Conservation (phyloP, 1,140 invertebrate genomes). For the Akabosia matsudoensis region DNA sequence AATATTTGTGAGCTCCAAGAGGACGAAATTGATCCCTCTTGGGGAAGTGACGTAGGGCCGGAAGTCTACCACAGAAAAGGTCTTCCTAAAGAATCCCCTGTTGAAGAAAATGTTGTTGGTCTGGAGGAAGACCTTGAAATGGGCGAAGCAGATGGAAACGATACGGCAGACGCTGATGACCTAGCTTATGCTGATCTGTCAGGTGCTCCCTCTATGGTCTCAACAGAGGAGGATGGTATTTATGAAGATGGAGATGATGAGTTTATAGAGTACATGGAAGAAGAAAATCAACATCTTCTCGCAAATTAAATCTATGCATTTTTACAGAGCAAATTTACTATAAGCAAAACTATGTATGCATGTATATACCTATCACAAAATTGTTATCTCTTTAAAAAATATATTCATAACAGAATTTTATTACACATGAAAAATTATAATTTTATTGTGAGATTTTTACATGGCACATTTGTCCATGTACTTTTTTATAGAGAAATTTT, state of each 20-base stretch:
- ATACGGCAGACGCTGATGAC: neutral
- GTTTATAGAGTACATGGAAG: neutral
- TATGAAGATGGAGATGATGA: neutral
- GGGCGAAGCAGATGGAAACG: neutral
- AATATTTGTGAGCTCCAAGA: slow-evolving; percentile 36
- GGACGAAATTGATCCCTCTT: slow-evolving; percentile 8
- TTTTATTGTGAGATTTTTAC: too few species aligned
- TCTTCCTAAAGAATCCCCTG: neutral
- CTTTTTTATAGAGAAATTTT: too few species aligned
- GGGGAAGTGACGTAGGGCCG: slow-evolving; percentile 8
- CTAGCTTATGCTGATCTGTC: too few species aligned
- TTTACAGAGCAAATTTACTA: too few species aligned
- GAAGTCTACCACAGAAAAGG: neutral
- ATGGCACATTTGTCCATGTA: too few species aligned
- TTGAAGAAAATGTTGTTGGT: neutral
- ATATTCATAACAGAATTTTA: too few species aligned
- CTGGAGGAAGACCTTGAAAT: neutral
- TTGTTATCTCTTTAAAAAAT: too few species aligned
- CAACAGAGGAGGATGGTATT: neutral
- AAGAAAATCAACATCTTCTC: too few species aligned
- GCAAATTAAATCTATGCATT: too few species aligned
- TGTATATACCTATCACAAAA: too few species aligned
- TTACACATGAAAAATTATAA: too few species aligned
- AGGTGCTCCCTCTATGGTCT: neutral
- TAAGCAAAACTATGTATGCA: too few species aligned